These are phyloP conservation scores for Campylomormyrus numenius DNA, from an alignment of 2,113 vertebrate species.

Conservation along the genomic window DNA sequence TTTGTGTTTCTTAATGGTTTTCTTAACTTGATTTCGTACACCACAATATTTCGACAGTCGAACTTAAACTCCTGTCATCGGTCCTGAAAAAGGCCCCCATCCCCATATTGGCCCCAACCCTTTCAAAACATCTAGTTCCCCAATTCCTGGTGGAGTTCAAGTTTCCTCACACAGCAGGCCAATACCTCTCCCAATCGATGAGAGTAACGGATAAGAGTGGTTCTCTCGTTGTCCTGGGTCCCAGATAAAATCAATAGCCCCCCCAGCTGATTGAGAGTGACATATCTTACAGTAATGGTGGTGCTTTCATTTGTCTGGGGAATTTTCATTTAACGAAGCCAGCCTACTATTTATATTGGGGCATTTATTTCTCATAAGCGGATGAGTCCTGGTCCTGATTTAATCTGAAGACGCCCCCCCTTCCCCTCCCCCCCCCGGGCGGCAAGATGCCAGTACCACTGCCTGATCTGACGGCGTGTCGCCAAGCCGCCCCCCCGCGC, in stretches of 20 bases:
- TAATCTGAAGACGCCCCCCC: not conserved
- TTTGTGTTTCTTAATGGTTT: not conserved
- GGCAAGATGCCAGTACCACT: not conserved
- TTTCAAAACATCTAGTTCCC: not conserved
- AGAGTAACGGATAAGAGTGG: not conserved
- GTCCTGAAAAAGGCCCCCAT: not conserved
- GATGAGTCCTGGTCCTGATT: not conserved
- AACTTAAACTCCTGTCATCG: not conserved
- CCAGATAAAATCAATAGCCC: not conserved
- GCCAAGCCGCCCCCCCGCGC: not conserved
- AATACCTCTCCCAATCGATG: not conserved
- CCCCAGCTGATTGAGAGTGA: not conserved
- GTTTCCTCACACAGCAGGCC: not conserved
- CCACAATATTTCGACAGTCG: not conserved
- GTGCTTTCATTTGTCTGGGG: not conserved
- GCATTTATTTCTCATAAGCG: constrained; percentile 1
- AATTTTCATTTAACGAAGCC: not conserved
- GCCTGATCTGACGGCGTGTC: not conserved
- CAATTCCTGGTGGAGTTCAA: not conserved
- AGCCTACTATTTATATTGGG: not conserved
- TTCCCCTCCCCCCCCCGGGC: not conserved
- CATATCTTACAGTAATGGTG: not conserved
- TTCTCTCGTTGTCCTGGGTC: not conserved
- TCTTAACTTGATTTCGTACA: not conserved
- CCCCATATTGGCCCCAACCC: not conserved